Evolutionary conservation across 37 sponge, comb jelly and placozoan genomes (phyloP).

Genomic region (Eunapius fragilis): DNA sequence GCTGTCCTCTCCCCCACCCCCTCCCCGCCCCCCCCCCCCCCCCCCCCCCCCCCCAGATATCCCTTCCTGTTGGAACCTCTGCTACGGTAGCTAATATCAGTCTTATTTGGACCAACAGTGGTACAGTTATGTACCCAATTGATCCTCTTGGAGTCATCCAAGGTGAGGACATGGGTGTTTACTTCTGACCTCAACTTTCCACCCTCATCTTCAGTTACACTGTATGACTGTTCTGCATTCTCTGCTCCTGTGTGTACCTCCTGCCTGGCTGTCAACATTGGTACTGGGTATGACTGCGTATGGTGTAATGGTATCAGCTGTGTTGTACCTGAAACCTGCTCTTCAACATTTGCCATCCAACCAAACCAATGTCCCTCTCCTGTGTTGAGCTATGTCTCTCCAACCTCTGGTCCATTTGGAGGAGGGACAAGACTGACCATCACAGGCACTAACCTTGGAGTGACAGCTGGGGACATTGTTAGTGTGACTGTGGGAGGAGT

Average conservation of each 20-base stretch:
- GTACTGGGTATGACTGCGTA: constrained; percentile 49
- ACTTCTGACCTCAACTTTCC: not conserved
- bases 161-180: constrained; percentile 2
- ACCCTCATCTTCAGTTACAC: constrained; percentile 24
- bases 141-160: constrained; percentile 12
- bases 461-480: constrained; percentile 23
- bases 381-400: constrained; percentile 37
- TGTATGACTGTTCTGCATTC: constrained; percentile 41
- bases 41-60: not conserved
- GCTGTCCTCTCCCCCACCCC: not conserved
- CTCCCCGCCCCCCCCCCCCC: no score
- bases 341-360: not conserved
- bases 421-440: constrained; percentile 76
- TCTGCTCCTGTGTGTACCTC: constrained; percentile 38
- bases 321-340: constrained; percentile 26
- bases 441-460: constrained; percentile 74
- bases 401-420: constrained; percentile 52
- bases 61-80: not conserved
- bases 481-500: constrained; percentile 23
- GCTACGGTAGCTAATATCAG: constrained; percentile 3
- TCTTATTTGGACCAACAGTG: constrained; percentile 15
- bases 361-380: constrained; percentile 41
- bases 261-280: constrained; percentile 34
- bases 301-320: constrained; percentile 45
- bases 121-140: not conserved